Evolutionary conservation across 2,113 vertebrate genomes (phyloP), one percentile per base, ranked within the genome.

Genomic region (Gambusia holbrooki): DNA sequence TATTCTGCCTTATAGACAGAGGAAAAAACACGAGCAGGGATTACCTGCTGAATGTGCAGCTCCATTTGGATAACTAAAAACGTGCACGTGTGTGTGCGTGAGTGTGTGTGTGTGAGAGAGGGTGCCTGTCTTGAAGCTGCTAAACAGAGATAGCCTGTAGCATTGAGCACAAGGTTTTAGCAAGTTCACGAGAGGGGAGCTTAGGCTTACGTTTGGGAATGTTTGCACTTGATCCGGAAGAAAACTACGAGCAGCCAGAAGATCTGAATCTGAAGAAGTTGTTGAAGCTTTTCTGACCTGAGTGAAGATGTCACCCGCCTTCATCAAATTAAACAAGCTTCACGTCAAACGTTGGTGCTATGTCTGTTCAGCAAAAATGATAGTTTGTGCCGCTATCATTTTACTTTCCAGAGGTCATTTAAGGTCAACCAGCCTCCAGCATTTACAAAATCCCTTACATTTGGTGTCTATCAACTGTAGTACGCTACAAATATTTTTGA

Each of bases 61-160:
- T 74, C 29, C 40, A 12, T 86, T 79, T 83, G 51, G 60, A 76
- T 65, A 58, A 64, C 37, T 42, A 32, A 61, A 73, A 48, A 1
- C 15, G 48, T 76, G 69, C 32, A 3, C 72, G 71, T 66, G 35
- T 45, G 67, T 63, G 74, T 73, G 72, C 40, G 40, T 13, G 35
- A 0, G 35, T 35, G 35, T 10, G 35, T 35, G 35, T 10, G 35
- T 10, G 35, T 10, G 35, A 2, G 62, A 45, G 80, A 29, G 8
- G 51, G 60, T 83, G 88, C 89, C 88, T 93, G 82, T 83, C 51
- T 73, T 61, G 75, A 87, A 80, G 88, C 92, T 92, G 90, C 70
- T 82, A 76, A 68, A 77, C 63, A 71, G 84, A 84, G 90, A 93
- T 92, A 87, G 71, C 54, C 74, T 19, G 2, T 79, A 87, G 74